Evolutionary conservation across 2,113 vertebrate genomes (phyloP).

Genomic region (Callospermophilus lateralis): DNA sequence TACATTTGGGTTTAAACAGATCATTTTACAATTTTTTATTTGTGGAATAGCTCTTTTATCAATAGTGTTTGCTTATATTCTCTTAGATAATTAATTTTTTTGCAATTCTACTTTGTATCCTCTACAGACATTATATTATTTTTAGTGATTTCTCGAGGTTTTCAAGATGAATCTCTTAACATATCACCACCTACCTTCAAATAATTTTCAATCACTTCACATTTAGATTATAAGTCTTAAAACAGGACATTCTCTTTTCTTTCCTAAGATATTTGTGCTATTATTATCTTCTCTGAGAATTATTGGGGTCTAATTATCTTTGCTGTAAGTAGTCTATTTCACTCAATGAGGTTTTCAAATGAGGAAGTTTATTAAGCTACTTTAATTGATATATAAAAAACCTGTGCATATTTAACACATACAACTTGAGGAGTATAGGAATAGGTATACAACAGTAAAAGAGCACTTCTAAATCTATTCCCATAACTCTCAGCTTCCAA

Average conservation of each 20-base stretch:
- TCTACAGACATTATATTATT: neutral
- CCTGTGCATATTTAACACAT: neutral
- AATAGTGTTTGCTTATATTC: neutral
- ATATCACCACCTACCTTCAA: neutral
- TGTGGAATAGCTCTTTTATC: neutral
- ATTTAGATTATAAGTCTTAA: neutral
- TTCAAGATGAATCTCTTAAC: neutral
- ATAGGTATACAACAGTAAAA: neutral
- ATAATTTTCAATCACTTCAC: neutral
- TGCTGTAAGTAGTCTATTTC: neutral
- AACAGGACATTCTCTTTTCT: neutral
- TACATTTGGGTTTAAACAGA: neutral
- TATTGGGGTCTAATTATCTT: neutral
- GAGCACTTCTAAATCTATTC: neutral
- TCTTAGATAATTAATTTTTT: neutral
- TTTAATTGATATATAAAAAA: neutral
- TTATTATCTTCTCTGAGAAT: neutral
- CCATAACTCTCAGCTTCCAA: neutral
- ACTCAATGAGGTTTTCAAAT: neutral
- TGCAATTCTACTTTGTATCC: too few relatives aligned
- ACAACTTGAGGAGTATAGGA: neutral
- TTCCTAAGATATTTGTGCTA: neutral
- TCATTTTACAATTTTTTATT: neutral
- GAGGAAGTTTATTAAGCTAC: neutral
- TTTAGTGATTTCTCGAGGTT: neutral